Conservation (phyloP, 2,888 invertebrate species). For the Lithophane socia region DNA sequence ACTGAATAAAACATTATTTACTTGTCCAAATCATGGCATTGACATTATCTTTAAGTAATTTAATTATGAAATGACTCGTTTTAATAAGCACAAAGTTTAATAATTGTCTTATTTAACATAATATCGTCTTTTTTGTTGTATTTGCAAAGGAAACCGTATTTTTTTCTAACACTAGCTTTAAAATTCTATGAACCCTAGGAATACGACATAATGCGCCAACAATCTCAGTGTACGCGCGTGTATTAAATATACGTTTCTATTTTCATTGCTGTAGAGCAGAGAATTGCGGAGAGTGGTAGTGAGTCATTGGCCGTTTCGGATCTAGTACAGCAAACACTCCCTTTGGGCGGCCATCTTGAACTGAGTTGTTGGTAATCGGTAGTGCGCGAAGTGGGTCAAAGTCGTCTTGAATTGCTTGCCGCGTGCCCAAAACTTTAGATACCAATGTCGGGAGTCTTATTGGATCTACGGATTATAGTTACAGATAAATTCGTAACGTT, state of each 20-base stretch:
- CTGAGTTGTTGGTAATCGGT: slow-evolving; percentile 74
- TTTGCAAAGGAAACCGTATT: neutral
- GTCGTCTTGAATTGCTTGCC: slow-evolving; percentile 77
- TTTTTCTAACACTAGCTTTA: slow-evolving; percentile 6
- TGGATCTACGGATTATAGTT: slow-evolving; percentile 35
- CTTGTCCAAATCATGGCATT: slow-evolving; percentile 35
- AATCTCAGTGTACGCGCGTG: slow-evolving; percentile 29
- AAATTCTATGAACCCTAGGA: slow-evolving; percentile 39
- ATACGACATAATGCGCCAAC: slow-evolving; percentile 57
- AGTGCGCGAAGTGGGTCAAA: slow-evolving; percentile 83
- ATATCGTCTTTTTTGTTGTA: neutral
- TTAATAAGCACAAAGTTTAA: slow-evolving; percentile 6
- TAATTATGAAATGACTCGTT: neutral
- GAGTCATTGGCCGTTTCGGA: slow-evolving; percentile 68
- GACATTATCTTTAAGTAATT: slow-evolving; percentile 10
- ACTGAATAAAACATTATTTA: slow-evolving; percentile 45
- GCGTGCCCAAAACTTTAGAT: slow-evolving; percentile 75
- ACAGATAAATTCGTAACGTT: slow-evolving; percentile 29
- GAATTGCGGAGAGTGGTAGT: slow-evolving; percentile 53
- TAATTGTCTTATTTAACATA: neutral
- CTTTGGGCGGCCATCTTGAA: slow-evolving; percentile 81
- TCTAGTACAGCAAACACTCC: slow-evolving; percentile 74
- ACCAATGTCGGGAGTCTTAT: slow-evolving; percentile 60
- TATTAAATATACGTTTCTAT: slow-evolving; percentile 55
- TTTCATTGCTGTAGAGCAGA: slow-evolving; percentile 64